Percentiles rank a stretch among this genome's conserved stretches.
These are phyloP conservation scores for Portunus trituberculatus DNA, from an alignment of 1,140 invertebrate genomes.

Conservation along the genomic window DNA sequence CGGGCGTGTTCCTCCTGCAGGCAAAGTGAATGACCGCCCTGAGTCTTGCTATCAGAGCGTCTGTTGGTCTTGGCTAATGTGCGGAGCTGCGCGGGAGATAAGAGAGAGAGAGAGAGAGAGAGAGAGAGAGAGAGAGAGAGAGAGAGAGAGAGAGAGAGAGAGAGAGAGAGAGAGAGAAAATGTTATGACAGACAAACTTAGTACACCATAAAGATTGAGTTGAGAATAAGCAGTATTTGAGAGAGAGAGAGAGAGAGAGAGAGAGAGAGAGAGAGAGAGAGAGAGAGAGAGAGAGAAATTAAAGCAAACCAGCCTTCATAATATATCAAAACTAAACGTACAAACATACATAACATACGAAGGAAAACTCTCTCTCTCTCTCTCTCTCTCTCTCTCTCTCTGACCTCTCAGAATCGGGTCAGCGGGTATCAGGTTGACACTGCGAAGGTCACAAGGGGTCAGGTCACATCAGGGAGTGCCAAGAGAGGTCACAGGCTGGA, in stretches of 20 bases:
- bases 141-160: neutral
- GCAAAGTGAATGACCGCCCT: neutral
- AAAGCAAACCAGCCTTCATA: too few relatives aligned
- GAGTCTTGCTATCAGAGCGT: neutral
- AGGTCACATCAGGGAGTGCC: neutral
- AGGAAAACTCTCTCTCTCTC: too few relatives aligned
- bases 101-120: neutral
- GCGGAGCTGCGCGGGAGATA: neutral
- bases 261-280: too few relatives aligned
- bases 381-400: too few relatives aligned
- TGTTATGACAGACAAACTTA: slow-evolving; percentile 23
- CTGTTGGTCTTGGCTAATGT: neutral
- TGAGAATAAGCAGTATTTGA: neutral
- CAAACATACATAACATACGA: too few relatives aligned
- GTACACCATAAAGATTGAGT: neutral
- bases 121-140: neutral
- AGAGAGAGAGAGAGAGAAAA: neutral
- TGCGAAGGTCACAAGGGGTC: neutral
- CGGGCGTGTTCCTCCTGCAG: neutral
- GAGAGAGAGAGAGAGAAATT: too few relatives aligned
- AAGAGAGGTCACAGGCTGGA: neutral
- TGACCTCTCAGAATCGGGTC: neutral
- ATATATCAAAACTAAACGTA: too few relatives aligned
- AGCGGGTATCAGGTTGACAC: neutral
- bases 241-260: too few relatives aligned